Conservation (phyloP, 1,140 invertebrate genomes). For the Drosophila suzukii region DNA sequence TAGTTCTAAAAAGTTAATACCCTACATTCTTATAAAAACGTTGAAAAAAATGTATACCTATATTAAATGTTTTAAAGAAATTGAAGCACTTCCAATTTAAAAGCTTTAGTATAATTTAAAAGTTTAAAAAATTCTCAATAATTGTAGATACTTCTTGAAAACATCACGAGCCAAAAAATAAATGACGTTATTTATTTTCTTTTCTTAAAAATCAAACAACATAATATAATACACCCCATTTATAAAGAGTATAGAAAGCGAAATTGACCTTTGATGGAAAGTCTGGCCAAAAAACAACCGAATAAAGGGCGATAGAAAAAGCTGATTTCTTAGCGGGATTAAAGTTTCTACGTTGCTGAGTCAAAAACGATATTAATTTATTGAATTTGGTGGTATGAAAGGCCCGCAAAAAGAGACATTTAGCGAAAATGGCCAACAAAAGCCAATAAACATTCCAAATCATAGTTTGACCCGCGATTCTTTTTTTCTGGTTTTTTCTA, state of each 20-base stretch:
- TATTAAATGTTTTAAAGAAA: background rate
- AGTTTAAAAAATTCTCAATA: no score
- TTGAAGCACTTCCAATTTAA: no score
- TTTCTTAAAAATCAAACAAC: background rate
- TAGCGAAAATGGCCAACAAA: slow-evolving; percentile 33
- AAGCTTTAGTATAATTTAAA: no score
- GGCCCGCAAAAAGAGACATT: slow-evolving; percentile 30
- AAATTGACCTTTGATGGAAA: slow-evolving; percentile 63
- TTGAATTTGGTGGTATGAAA: slow-evolving; percentile 29
- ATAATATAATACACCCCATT: background rate
- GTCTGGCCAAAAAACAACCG: background rate
- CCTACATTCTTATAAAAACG: background rate
- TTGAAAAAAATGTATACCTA: background rate
- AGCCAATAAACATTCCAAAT: slow-evolving; percentile 41
- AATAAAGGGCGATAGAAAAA: slow-evolving; percentile 16
- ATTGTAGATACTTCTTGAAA: no score
- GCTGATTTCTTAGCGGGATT: slow-evolving; percentile 41
- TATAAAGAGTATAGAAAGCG: slow-evolving; percentile 39
- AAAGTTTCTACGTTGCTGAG: slow-evolving; percentile 30
- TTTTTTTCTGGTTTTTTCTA: background rate
- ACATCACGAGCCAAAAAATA: no score
- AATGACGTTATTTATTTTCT: background rate
- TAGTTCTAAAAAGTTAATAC: background rate
- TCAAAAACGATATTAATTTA: slow-evolving; percentile 36
- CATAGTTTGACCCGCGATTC: slow-evolving; percentile 17